phyloP scores from a whole-genome alignment of 2,888 invertebrate species.

The Ormyrus rosae region DNA sequence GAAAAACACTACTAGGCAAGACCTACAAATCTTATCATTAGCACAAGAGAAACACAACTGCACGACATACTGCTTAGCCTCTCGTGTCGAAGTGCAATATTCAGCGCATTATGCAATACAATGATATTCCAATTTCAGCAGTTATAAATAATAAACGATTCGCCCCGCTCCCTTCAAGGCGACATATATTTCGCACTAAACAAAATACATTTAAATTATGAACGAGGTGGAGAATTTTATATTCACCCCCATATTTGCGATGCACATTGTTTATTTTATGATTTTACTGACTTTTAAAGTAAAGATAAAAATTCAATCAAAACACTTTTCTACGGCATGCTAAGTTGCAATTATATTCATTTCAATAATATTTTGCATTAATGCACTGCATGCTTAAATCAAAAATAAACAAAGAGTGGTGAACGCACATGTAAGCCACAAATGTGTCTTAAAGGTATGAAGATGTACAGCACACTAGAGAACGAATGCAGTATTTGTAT shows the following conservation, averaged over 20 bases:
- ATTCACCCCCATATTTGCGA: too few relatives aligned
- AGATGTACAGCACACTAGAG: not conserved
- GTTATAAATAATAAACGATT: conserved; percentile 31
- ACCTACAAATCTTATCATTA: conserved; percentile 33
- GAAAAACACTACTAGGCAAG: conserved; percentile 19
- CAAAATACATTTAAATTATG: too few relatives aligned
- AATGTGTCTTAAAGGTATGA: not conserved
- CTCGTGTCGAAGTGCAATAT: conserved; percentile 41
- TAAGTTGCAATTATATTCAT: conserved; percentile 6
- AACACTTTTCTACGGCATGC: conserved; percentile 43
- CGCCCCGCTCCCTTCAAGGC: conserved; percentile 10
- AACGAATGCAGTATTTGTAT: conserved; percentile 3
- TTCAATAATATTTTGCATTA: not conserved
- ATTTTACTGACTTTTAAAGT: not conserved
- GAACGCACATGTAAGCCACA: conserved; percentile 39
- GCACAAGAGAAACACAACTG: conserved; percentile 12
- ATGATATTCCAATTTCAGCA: conserved; percentile 40
- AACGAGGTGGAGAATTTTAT: too few relatives aligned
- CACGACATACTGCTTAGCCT: conserved; percentile 2
- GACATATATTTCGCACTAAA: conserved; percentile 5
- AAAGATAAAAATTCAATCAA: conserved; percentile 8
- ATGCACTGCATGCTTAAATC: conserved; percentile 34
- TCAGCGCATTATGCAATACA: conserved; percentile 44
- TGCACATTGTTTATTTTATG: too few relatives aligned
- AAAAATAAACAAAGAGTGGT: conserved; percentile 11